Evolutionary conservation across 2,113 vertebrate species (phyloP), one percentile per base, ranked within the genome.

Genomic region (Hystrix cristata): DNA sequence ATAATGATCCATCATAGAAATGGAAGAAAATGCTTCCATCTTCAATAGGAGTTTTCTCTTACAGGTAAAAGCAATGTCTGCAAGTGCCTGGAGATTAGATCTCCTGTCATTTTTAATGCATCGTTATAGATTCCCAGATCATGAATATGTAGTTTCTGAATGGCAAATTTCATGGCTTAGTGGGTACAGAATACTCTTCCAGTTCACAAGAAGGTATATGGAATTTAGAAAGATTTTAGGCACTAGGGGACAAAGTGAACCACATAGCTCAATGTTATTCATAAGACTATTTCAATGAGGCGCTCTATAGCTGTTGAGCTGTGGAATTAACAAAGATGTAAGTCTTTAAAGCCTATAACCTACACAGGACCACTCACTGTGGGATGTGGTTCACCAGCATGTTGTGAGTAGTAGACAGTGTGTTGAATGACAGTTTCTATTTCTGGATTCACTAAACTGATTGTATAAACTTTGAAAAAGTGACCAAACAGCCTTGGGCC

Each of bases 91-190:
- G 1, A 13, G 88, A 97, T 97, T 90, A 97, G 97, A 97, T 91
- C 81, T 74, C 86, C 90, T 98, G 91, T 97, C 98, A 97, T 82
- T 98, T 98, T 80, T 0, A 0, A 96, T 92, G 88, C 86, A 96
- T 92, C 97, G 87, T 55, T 95, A 80, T 62, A 94, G 79, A 72
- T 92, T 79, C 97, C 97, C 89, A 82, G 91, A 98, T 98, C 98
- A 98, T 96, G 95, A 98, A 98, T 98, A 98, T 89, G 71, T 92
- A 89, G 76, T 95, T 98, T 96, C 91, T 94, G 89, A 98, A 90
- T 64, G 95, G 90, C 55, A 97, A 97, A 94, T 98, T 98, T 98
- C 94, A 96, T 87, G 94, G 96, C 80, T 98, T 97, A 98, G 85
- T 93, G 97, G 97, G 82, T 96, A 96, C 87, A 97, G 84, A 98